Base-by-base conservation (phyloP, 2,113 vertebrate species). In the Scolopax mira region DNA sequence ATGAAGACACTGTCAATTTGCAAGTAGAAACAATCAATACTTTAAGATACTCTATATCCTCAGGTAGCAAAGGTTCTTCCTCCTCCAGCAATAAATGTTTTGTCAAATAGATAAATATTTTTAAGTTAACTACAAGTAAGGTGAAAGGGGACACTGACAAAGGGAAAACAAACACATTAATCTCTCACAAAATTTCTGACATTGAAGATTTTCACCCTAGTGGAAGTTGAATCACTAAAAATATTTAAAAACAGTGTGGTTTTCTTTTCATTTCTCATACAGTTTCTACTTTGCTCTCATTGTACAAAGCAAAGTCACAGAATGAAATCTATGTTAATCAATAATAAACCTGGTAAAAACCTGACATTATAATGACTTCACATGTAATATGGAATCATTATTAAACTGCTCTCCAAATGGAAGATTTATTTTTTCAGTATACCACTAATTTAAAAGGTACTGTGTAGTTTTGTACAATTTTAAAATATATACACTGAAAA, bases 1-100 rank as follows among this genome's bases (percentile, higher is more conserved):
- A 85, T 65, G 44, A 96, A 88, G 55, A 92, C 1, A 1, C 17
- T 57, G 85, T 62, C 93, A 67, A 86, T 72, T 88, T 93, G 64
- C 72, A 94, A 83, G 61, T 90, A 80, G 65, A 80, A 93, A 80
- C 72, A 95, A 77, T 88, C 82, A 71, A 80, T 84, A 91, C 23
- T 90, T 93, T 95, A 65, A 93, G 57, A 88, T 69, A 67, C 30
- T 70, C 55, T 39, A 42, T 52, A 92, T 71, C 65, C 80, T 88
- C 79, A 51, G 2, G 1, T 24, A 89, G n/a, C 55, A 90, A 77
- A 86, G 35, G 39, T 52, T 94, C 72, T 90, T 92, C 61, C 27
- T 95, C 33, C 48, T 60, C 52, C 39, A 60, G 65, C 48, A 80
- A 70, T n/a, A 81, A 95, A 67, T 25, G 24, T 74, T 93, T 93